Percentiles rank a stretch among this genome's conserved stretches.
Conservation (phyloP, 2,888 invertebrate species). For the Drosophila anceps region DNA sequence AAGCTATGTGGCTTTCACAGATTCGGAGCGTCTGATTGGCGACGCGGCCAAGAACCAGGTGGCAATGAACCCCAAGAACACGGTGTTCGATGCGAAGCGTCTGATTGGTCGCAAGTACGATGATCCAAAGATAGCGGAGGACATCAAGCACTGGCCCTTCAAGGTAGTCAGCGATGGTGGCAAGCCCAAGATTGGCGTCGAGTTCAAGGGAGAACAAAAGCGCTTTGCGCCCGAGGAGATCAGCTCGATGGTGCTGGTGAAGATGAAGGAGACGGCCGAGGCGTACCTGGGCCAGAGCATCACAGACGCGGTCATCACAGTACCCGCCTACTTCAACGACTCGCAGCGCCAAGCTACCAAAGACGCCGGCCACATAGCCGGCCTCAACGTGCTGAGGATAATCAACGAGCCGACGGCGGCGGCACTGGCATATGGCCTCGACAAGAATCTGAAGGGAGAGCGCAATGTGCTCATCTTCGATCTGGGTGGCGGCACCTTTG, state of each 20-base stretch:
- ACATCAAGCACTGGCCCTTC: slow-evolving; percentile 98
- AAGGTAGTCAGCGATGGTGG: slow-evolving; percentile 93
- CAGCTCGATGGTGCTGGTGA: slow-evolving; percentile 95
- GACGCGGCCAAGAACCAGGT: slow-evolving; percentile 85
- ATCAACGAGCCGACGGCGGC: slow-evolving; percentile 38
- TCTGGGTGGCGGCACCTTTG: slow-evolving; percentile 30
- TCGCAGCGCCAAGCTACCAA: slow-evolving; percentile 35
- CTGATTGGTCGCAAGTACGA: slow-evolving; percentile 96
- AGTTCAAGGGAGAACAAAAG: slow-evolving; percentile 95
- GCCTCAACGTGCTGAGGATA: slow-evolving; percentile 33
- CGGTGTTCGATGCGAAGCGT: slow-evolving; percentile 97
- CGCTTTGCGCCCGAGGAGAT: slow-evolving; percentile 95
- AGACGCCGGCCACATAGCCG: slow-evolving; percentile 35
- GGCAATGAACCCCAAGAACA: slow-evolving; percentile 95
- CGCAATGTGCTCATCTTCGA: slow-evolving; percentile 34
- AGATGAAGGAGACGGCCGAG: slow-evolving; percentile 97
- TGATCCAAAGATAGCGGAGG: slow-evolving; percentile 94
- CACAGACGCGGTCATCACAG: slow-evolving; percentile 90
- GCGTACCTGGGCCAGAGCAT: slow-evolving; percentile 93
- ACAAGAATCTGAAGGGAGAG: slow-evolving; percentile 36
- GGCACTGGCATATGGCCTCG: slow-evolving; percentile 34
- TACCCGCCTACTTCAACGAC: slow-evolving; percentile 24
- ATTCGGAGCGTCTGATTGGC: slow-evolving; percentile 89
- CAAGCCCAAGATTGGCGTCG: slow-evolving; percentile 93
- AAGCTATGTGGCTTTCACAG: slow-evolving; percentile 90